Evolutionary conservation across 2,888 invertebrate genomes (phyloP).

Genomic region (Xiphydria camelus): DNA sequence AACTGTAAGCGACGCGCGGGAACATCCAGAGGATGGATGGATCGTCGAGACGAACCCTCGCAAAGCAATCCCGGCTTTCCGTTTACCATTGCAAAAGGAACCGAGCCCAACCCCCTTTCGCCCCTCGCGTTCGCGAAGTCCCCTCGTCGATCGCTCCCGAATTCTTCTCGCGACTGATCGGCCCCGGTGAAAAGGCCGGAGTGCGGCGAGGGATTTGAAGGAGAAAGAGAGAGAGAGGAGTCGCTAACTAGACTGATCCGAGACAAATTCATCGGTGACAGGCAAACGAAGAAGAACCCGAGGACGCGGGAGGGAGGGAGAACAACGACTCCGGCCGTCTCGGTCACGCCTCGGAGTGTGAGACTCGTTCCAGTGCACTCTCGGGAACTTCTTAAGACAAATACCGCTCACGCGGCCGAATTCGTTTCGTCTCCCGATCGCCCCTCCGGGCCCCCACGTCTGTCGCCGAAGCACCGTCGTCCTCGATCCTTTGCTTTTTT

Average conservation of each 20-base stretch:
- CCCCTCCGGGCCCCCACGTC: neutral
- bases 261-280: constrained; percentile 17
- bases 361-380: constrained; percentile 1
- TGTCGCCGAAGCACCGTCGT: neutral
- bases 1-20: too few relatives aligned
- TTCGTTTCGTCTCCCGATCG: neutral
- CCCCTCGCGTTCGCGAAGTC: too few relatives aligned
- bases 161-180: too few relatives aligned
- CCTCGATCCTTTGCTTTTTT: neutral
- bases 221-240: neutral
- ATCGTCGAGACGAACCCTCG: too few relatives aligned
- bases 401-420: neutral
- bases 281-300: constrained; percentile 7
- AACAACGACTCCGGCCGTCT: neutral
- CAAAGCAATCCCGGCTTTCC: too few relatives aligned
- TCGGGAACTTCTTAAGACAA: constrained; percentile 1
- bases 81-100: too few relatives aligned
- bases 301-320: neutral
- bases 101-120: too few relatives aligned
- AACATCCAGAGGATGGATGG: too few relatives aligned
- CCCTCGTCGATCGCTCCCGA: too few relatives aligned
- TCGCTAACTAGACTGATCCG: constrained; percentile 17
- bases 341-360: constrained; percentile 2
- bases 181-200: too few relatives aligned
- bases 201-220: neutral